Conservation (phyloP, 2,888 invertebrate genomes). For the Amphiduros pacificus region DNA sequence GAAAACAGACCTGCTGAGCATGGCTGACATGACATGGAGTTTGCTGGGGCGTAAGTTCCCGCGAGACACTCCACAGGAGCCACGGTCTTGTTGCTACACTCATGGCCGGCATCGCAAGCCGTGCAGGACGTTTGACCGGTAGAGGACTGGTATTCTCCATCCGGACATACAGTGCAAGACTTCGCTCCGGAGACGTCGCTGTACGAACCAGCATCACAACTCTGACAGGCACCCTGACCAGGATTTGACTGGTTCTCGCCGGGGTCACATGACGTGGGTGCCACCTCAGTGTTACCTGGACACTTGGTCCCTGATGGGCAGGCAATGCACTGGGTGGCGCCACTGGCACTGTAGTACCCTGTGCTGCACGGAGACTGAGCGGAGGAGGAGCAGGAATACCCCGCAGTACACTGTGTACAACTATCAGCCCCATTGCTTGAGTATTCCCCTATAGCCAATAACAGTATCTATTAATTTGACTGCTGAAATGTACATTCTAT, state of each 20-base stretch:
- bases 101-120: constrained; percentile 44
- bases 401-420: constrained; percentile 10
- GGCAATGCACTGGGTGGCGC: constrained; percentile 14
- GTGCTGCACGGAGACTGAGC: constrained; percentile 3
- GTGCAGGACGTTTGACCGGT: constrained; percentile 16
- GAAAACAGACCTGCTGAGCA: constrained; percentile 38
- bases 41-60: constrained; percentile 18
- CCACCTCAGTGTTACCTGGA: constrained; percentile 39
- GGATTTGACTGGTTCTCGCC: constrained; percentile 20
- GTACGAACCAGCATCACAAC: constrained; percentile 42
- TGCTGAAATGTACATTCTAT: no score
- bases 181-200: constrained; percentile 39
- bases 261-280: constrained; percentile 10
- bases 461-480: no score
- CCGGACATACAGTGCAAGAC: constrained; percentile 37
- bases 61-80: constrained; percentile 32
- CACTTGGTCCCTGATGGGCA: constrained; percentile 53
- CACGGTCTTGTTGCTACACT: constrained; percentile 42
- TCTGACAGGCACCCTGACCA: constrained; percentile 1
- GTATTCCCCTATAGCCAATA: not conserved
- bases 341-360: constrained; percentile 10
- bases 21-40: constrained; percentile 15
- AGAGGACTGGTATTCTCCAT: constrained; percentile 22
- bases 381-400: constrained; percentile 10
- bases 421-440: not conserved